Evolutionary conservation across 2,888 invertebrate species (phyloP), one percentile per base, ranked within the genome.

Genomic region (Anoplius nigerrimus): DNA sequence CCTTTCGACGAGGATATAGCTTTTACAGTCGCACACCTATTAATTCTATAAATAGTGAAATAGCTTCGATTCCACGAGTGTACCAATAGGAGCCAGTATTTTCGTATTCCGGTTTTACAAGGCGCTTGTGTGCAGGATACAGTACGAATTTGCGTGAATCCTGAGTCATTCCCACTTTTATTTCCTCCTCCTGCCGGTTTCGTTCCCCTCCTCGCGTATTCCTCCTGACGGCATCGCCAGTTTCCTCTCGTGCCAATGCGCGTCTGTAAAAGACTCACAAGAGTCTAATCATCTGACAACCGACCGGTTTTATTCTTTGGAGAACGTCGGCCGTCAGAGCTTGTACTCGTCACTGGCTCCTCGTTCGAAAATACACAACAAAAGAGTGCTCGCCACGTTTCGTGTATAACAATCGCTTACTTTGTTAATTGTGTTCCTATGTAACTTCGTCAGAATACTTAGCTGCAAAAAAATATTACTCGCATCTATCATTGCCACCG

Each of bases 281-380:
- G 27, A 21, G 42, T 61, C 45, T n/a, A 16, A 48, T 62, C 62
- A 57, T 67, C 45, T 52, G 55, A n/a, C 61, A 20, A 34, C 62
- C 62, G 73, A 78, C 78, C 75, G 78, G 73, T 78, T 78, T 69
- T 66, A 16, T 45, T 66, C 48, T 54, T 58, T 52, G 46, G 18
- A 27, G 54, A 70, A 54, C 53, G 20, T 21, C 52, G 2, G 18
- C 6, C 15, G 21, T 51, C 20, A 18, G 5, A 4, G 13, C 52
- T n/a, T n/a, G 52, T 15, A 8, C 52, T 15, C 22, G 21, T 5
- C 48, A 16, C 6, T 3, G 48, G 5, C 48, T 5, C 48, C 4
- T 48, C 20, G 48, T n/a, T 48, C 16, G 48, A n/a, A 48, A 6
- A 48, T 4, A 20, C 11, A 48, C 8, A 48, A 48, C 24, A 24